These are phyloP conservation scores for Notocelia uddmanniana DNA, from an alignment of 2,888 invertebrate genomes.

Conservation along the genomic window DNA sequence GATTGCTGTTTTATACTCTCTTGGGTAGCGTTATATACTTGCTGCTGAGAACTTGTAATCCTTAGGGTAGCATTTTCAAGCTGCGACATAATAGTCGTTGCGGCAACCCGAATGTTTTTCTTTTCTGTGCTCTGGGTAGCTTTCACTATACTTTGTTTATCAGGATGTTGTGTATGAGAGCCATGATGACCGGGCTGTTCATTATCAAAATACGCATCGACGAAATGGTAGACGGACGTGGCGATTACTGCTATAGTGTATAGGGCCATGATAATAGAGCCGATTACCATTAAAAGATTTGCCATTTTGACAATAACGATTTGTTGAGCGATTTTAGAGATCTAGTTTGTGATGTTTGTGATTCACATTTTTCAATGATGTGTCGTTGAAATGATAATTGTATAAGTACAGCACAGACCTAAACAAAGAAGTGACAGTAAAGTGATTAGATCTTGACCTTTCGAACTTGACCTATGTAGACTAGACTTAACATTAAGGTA, in stretches of 20 bases:
- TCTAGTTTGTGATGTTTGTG: neutral
- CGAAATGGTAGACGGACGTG: constrained; percentile 11
- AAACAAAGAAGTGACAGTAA: too few relatives aligned
- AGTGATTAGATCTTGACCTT: too few relatives aligned
- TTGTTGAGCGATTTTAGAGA: neutral
- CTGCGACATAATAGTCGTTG: neutral
- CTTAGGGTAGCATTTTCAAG: neutral
- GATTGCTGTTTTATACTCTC: neutral
- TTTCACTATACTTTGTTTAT: neutral
- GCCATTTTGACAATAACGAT: neutral
- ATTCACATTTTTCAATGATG: neutral
- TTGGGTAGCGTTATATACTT: neutral
- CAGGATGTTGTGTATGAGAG: neutral
- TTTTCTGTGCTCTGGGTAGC: neutral
- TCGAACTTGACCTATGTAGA: too few relatives aligned
- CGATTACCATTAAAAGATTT: constrained; percentile 1
- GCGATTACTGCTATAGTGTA: constrained; percentile 12
- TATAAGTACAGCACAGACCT: too few relatives aligned
- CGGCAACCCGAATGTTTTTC: neutral
- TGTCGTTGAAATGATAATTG: too few relatives aligned
- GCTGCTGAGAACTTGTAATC: neutral
- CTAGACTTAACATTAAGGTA: too few relatives aligned
- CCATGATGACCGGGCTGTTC: too few relatives aligned
- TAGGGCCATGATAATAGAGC: constrained; percentile 9
- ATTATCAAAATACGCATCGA: neutral